Percentiles rank a stretch among this genome's conserved stretches.
Conservation (phyloP, 2,888 invertebrate species). For the Hermodice carunculata region DNA sequence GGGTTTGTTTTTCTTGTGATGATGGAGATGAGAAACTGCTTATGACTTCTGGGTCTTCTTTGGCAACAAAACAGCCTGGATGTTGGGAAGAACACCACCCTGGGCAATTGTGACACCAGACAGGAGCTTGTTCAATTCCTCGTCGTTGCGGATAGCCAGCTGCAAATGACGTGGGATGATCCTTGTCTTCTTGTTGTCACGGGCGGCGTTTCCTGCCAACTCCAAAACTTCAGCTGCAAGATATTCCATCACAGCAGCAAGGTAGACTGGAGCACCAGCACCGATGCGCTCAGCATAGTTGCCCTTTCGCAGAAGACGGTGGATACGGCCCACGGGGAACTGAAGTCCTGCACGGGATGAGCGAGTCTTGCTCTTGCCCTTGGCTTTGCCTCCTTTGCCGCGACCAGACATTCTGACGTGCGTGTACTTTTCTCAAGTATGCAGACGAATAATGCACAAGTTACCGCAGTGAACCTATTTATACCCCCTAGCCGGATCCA, state of each 20-base stretch:
- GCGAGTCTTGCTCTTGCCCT: conserved; percentile 65
- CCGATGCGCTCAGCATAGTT: conserved; percentile 69
- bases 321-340: conserved; percentile 69
- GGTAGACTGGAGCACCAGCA: conserved; percentile 69
- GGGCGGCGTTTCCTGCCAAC: conserved; percentile 69
- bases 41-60: conserved; percentile 74
- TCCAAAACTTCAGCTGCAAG: conserved; percentile 75
- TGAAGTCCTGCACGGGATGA: conserved; percentile 67
- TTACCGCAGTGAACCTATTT: too few relatives aligned
- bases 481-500: too few relatives aligned
- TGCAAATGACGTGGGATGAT: conserved; percentile 84
- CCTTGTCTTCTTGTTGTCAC: conserved; percentile 75
- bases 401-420: conserved; percentile 66
- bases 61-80: conserved; percentile 80
- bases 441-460: conserved; percentile 3
- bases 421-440: too few relatives aligned
- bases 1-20: not conserved
- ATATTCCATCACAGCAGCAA: conserved; percentile 71
- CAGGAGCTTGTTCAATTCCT: conserved; percentile 82
- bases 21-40: not conserved
- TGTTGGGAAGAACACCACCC: conserved; percentile 86
- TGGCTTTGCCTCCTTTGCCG: conserved; percentile 69
- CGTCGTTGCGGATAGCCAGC: conserved; percentile 83
- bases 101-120: conserved; percentile 84
- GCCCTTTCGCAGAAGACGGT: conserved; percentile 67